These are phyloP conservation scores for Cairina moschata DNA, from an alignment of 2,113 vertebrate genomes.

Conservation along the genomic window DNA sequence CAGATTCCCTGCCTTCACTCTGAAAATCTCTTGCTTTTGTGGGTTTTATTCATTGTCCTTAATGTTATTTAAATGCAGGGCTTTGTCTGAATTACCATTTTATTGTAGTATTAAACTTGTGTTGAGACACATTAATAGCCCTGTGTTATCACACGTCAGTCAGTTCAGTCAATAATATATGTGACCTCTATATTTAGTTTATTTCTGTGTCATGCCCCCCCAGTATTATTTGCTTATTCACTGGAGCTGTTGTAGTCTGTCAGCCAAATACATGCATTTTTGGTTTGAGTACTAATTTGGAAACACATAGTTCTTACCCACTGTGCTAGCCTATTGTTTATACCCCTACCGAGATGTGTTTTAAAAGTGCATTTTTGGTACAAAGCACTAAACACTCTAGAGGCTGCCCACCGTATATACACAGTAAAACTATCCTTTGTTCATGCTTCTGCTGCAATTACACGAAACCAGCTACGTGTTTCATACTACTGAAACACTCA, in stretches of 20 bases:
- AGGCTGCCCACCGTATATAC: background rate
- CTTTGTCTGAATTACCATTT: constrained; percentile 34
- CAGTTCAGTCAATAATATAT: background rate
- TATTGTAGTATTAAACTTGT: constrained; percentile 38
- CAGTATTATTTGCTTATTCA: background rate
- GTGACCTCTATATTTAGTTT: background rate
- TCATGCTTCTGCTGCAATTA: background rate
- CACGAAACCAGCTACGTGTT: background rate
- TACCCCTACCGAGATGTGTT: background rate
- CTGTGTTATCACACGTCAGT: background rate
- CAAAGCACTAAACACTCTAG: background rate
- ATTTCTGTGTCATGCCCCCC: background rate
- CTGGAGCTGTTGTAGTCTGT: background rate
- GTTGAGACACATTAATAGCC: constrained; percentile 5
- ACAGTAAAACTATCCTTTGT: constrained; percentile 10
- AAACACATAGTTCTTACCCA: background rate
- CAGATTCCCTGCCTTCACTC: constrained; percentile 15
- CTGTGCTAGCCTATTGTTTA: background rate
- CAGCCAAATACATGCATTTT: background rate
- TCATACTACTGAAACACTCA: background rate
- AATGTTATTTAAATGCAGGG: constrained; percentile 10
- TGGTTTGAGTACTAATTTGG: background rate
- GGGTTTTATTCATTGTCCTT: constrained; percentile 13
- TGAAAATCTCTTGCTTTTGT: constrained; percentile 19
- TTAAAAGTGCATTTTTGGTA: constrained; percentile 44